Conservation (phyloP, 2,888 invertebrate genomes). For the Watsonalla binaria region DNA sequence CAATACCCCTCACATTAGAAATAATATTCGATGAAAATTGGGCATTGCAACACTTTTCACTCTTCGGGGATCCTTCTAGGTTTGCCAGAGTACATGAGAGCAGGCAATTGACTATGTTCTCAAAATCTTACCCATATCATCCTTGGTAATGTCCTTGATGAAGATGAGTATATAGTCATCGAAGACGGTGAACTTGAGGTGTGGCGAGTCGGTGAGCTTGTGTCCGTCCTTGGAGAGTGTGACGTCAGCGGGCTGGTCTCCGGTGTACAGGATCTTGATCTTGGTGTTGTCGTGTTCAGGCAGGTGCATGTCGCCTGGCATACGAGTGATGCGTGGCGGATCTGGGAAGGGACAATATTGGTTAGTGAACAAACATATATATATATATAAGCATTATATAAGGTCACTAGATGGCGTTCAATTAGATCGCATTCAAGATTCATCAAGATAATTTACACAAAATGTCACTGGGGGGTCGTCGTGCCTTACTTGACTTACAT, state of each 20-base stretch:
- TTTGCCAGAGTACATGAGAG: background rate
- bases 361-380: too few species aligned
- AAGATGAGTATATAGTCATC: conserved; percentile 98
- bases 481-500: too few species aligned
- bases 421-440: too few species aligned
- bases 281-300: conserved; percentile 98
- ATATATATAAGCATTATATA: too few species aligned
- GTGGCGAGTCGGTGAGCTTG: conserved; percentile 84
- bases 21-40: too few species aligned
- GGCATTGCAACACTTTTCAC: too few species aligned
- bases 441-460: too few species aligned
- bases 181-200: conserved; percentile 94
- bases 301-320: conserved; percentile 92
- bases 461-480: too few species aligned
- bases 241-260: conserved; percentile 96
- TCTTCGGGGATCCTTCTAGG: too few species aligned
- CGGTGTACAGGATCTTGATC: conserved; percentile 97
- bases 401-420: too few species aligned
- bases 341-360: conserved; percentile 61
- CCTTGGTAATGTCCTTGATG: conserved; percentile 93
- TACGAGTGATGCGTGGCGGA: conserved; percentile 94
- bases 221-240: conserved; percentile 90
- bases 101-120: background rate
- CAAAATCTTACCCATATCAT: conserved; percentile 87
- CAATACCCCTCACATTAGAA: too few species aligned